Conservation (phyloP, 1,140 invertebrate genomes). For the Glossosoma conforme region DNA sequence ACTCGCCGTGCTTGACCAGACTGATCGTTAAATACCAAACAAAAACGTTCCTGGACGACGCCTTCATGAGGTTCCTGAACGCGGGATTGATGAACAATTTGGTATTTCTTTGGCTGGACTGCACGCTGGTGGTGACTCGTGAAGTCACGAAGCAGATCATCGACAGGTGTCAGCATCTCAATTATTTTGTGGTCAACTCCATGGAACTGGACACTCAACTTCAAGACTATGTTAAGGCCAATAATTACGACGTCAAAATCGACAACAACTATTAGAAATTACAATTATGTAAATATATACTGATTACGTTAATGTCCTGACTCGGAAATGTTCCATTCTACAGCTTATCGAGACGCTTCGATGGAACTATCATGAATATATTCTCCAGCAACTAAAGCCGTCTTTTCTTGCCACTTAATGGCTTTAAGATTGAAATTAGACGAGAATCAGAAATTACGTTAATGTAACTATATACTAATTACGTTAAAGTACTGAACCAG, state of each 20-base stretch:
- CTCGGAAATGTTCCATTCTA: no score
- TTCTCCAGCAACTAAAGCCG: no score
- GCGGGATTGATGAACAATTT: constrained; percentile 41
- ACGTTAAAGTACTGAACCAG: no score
- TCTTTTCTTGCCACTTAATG: no score
- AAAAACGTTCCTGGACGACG: constrained; percentile 38
- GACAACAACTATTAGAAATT: constrained; percentile 23
- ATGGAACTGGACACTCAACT: constrained; percentile 37
- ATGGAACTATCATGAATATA: no score
- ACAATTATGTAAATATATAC: no score
- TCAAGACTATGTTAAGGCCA: constrained; percentile 39
- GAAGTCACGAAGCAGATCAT: constrained; percentile 40
- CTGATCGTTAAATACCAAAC: constrained; percentile 44
- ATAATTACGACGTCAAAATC: constrained; percentile 45
- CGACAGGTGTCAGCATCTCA: constrained; percentile 38
- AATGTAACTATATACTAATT: no score
- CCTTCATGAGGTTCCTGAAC: constrained; percentile 36
- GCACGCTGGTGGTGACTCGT: constrained; percentile 43
- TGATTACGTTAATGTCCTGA: no score
- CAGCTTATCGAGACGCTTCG: no score
- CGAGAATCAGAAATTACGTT: no score
- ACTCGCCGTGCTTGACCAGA: constrained; percentile 38
- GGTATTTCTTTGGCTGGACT: constrained; percentile 43
- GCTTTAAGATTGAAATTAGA: no score
- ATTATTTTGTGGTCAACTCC: constrained; percentile 40